Base-by-base conservation (phyloP, 2,888 invertebrate species). In the Dasysyrphus tricinctus region DNA sequence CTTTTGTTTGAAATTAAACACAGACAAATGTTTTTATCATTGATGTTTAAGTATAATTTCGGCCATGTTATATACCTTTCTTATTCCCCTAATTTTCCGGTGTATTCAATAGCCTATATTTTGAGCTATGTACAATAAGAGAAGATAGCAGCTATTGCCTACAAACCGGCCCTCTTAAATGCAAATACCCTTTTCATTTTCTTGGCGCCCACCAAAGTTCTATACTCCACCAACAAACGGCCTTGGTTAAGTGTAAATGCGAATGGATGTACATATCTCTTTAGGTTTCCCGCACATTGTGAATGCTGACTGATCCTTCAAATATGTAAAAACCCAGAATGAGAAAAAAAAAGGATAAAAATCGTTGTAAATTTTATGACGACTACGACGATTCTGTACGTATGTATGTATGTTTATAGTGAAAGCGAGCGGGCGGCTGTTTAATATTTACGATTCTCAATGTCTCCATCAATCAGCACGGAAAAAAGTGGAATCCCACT, bases 381-480 rank as follows among this genome's bases (percentile, higher is more conserved):
- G 73, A 81, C 72, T 77, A 79, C 75, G 61, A 70, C 57, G 82
- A 12, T 65, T 59, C 72, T 67, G 37, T 70, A 24, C n/a, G n/a
- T n/a, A n/a, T n/a, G n/a, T n/a, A n/a, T n/a, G n/a, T n/a, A n/a
- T n/a, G n/a, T n/a, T n/a, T 24, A 57, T 34, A 63, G 63, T 84
- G 75, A 80, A 80, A 59, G 42, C 49, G 5, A 65, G 34, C 47
- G 65, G 57, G 57, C 57, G 70, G 59, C 80, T 86, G 86, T 82
- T 82, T 82, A 86, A 82, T 86, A 86, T 86, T 86, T 86, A 82
- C 86, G 82, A 78, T 82, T 82, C 86, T 78, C 82, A 86, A 82
- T 86, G 82, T 82, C 86, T 86, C 82, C 86, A 82, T 86, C 86
- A 86, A 82, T 86, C 86, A 86, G 86, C 42, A 70, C 47, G 69